A percentile compares a stretch with the other conserved stretches of the same genome.
Conservation (phyloP, 92 coral and sea anemone species). For the Ricordea florida region DNA sequence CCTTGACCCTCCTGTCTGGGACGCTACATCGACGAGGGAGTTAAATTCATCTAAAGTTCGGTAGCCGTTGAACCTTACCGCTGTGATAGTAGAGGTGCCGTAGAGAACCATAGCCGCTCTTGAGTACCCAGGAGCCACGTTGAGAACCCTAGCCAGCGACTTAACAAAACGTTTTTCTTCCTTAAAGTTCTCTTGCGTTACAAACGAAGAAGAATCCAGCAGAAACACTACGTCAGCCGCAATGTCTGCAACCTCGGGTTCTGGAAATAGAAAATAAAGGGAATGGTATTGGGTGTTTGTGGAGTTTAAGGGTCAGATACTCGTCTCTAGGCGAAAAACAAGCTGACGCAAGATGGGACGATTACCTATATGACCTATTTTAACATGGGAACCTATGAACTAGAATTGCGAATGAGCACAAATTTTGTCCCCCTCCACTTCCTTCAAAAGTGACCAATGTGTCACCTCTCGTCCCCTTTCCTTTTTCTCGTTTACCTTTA, state of each 20-base stretch:
- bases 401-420: too few relatives aligned
- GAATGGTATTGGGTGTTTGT: too few relatives aligned
- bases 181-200: slow-evolving; percentile 29
- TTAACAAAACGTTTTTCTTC: slow-evolving; percentile 72
- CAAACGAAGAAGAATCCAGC: slow-evolving; percentile 82
- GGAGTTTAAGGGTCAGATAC: too few relatives aligned
- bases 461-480: too few relatives aligned
- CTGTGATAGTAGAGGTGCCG: slow-evolving; percentile 48
- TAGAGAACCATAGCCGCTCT: slow-evolving; percentile 73
- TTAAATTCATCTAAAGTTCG: slow-evolving; percentile 41
- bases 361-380: too few relatives aligned
- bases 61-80: slow-evolving; percentile 54
- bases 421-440: too few relatives aligned
- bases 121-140: slow-evolving; percentile 59
- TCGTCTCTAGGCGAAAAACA: too few relatives aligned
- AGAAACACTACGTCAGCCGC: slow-evolving; percentile 76
- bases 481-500: too few relatives aligned
- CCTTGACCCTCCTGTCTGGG: slow-evolving; percentile 57
- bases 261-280: too few relatives aligned
- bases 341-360: too few relatives aligned
- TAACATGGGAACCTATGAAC: too few relatives aligned
- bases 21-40: slow-evolving; percentile 46
- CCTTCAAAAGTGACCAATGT: too few relatives aligned
- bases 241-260: slow-evolving; percentile 1
- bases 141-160: slow-evolving; percentile 52